These are phyloP conservation scores for Neotoxoptera formosana DNA, from an alignment of 1,140 invertebrate species.

Conservation along the genomic window DNA sequence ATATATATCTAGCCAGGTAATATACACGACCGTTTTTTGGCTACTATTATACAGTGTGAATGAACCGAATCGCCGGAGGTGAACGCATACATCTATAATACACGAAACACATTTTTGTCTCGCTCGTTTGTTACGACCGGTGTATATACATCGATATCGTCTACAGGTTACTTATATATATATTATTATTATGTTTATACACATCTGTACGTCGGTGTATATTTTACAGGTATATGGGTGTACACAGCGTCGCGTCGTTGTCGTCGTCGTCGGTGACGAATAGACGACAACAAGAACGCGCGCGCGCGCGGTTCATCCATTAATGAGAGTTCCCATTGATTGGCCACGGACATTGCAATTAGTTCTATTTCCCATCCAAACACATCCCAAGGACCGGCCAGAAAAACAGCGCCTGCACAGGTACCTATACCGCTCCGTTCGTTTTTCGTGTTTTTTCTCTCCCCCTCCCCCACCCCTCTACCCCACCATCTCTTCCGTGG, in stretches of 20 bases:
- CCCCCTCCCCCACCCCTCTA: not conserved
- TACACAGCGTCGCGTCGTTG: not conserved
- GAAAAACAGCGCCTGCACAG: slow-evolving; percentile 31
- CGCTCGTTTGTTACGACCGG: not conserved
- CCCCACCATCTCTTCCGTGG: not conserved
- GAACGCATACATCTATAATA: not conserved
- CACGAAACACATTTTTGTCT: slow-evolving; percentile 36
- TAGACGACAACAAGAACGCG: not conserved
- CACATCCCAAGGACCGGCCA: slow-evolving; percentile 43
- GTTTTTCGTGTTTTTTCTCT: not conserved
- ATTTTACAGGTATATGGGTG: not conserved
- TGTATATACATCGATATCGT: not conserved
- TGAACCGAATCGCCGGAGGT: slow-evolving; percentile 48
- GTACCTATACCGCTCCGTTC: not conserved
- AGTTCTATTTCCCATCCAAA: slow-evolving; percentile 56
- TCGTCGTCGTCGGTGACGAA: not conserved
- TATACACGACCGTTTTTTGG: slow-evolving; percentile 23
- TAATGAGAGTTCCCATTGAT: slow-evolving; percentile 58
- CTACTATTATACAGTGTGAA: slow-evolving; percentile 22
- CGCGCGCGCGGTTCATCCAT: slow-evolving; percentile 33
- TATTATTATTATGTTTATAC: not conserved
- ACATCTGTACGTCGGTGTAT: not conserved
- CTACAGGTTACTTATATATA: not conserved
- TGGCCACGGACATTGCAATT: slow-evolving; percentile 58
- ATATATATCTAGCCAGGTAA: not conserved